phyloP scores from a whole-genome alignment of 1,140 invertebrate species.

The Ceratina australensis region DNA sequence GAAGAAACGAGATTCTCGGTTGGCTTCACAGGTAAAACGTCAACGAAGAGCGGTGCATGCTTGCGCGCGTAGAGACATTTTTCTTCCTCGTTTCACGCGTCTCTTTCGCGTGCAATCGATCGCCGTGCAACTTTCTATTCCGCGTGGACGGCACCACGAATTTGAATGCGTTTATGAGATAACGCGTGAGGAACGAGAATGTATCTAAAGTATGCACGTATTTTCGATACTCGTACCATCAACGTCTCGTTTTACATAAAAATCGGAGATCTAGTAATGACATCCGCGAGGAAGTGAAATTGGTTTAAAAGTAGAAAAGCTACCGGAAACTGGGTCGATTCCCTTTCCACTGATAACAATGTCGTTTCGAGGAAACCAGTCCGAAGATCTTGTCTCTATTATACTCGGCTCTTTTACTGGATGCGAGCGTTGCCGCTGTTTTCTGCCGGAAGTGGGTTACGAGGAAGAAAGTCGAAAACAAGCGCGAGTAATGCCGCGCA shows the following conservation, averaged over 20 bases:
- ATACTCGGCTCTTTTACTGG: constrained; percentile 33
- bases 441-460: constrained; percentile 42
- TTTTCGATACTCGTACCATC: too few species aligned
- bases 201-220: too few species aligned
- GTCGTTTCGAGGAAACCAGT: constrained; percentile 47
- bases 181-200: too few species aligned
- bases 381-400: constrained; percentile 47
- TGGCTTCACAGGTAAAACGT: constrained; percentile 2
- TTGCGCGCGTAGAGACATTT: background rate
- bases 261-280: too few species aligned
- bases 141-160: background rate
- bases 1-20: constrained; percentile 15
- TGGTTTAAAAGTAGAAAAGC: constrained; percentile 17
- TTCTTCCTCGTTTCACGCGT: constrained; percentile 24
- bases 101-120: constrained; percentile 12
- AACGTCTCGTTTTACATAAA: too few species aligned
- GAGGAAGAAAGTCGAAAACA: constrained; percentile 44
- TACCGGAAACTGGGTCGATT: constrained; percentile 36
- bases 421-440: constrained; percentile 23
- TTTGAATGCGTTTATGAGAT: too few species aligned
- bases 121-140: constrained; percentile 67
- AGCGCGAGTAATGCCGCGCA: background rate
- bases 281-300: constrained; percentile 3
- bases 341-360: constrained; percentile 54
- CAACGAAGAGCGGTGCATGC: too few species aligned